phyloP scores from a whole-genome alignment of 2,888 invertebrate species.

The Rapana venosa region DNA sequence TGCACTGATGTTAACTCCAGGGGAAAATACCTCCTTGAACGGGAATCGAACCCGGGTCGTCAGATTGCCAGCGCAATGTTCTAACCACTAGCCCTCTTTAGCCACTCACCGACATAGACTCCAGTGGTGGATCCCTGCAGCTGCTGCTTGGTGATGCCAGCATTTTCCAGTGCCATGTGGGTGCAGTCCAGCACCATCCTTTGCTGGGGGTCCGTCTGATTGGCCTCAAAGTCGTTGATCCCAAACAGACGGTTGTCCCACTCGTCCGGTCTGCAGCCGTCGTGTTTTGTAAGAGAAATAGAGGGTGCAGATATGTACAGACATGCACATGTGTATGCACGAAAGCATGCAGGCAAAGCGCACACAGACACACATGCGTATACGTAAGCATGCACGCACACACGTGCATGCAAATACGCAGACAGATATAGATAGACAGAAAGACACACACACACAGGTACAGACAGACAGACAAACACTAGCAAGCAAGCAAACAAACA shows the following conservation, averaged over 20 bases:
- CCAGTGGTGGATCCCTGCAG: constrained; percentile 47
- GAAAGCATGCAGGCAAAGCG: not conserved
- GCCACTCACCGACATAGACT: constrained; percentile 48
- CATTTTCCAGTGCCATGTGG: constrained; percentile 52
- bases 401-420: not conserved
- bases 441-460: no score
- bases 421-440: not conserved
- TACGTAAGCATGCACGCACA: not conserved
- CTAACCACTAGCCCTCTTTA: no score
- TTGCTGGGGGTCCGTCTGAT: constrained; percentile 65
- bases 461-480: not conserved
- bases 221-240: constrained; percentile 61
- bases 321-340: not conserved
- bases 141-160: constrained; percentile 45
- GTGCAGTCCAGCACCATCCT: constrained; percentile 60
- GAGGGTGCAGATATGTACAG: not conserved
- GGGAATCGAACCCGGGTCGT: no score
- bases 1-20: no score
- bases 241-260: constrained; percentile 63
- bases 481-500: no score
- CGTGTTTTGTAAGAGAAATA: not conserved
- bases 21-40: no score
- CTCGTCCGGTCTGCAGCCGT: constrained; percentile 52
- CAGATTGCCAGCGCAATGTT: no score
- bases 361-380: not conserved